Evolutionary conservation across 2,888 invertebrate species (phyloP).

Genomic region (Gandaritis pyraliata): DNA sequence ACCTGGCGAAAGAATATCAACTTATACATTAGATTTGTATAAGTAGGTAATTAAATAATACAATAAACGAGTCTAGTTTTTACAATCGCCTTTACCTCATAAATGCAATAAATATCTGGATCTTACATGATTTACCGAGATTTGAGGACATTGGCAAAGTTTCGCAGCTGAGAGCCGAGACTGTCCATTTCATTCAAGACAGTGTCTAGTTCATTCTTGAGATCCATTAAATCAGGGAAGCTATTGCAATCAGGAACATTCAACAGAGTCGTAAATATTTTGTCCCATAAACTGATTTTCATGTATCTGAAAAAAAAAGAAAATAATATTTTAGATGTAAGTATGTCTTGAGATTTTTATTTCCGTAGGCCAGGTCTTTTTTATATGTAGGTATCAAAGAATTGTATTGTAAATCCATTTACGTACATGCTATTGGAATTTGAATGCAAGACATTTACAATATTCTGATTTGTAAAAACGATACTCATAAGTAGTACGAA

Average conservation of each 20-base stretch:
- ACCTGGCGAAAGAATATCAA: slow-evolving; percentile 59
- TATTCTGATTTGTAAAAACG: too few species aligned
- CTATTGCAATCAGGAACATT: slow-evolving; percentile 92
- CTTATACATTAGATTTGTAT: slow-evolving; percentile 56
- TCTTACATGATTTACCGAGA: slow-evolving; percentile 72
- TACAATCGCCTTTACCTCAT: slow-evolving; percentile 75
- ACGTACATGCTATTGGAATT: too few species aligned
- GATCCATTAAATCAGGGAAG: slow-evolving; percentile 88
- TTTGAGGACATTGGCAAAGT: slow-evolving; percentile 82
- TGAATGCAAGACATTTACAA: too few species aligned
- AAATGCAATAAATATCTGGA: slow-evolving; percentile 82
- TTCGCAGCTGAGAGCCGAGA: slow-evolving; percentile 72
- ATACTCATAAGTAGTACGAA: not conserved
- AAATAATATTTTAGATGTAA: slow-evolving; percentile 12
- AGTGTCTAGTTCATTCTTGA: slow-evolving; percentile 78
- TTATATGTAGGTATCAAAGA: too few species aligned
- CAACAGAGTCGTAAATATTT: slow-evolving; percentile 90
- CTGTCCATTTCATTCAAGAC: slow-evolving; percentile 68
- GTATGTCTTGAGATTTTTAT: too few species aligned
- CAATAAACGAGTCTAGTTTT: slow-evolving; percentile 68
- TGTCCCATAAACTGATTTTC: slow-evolving; percentile 90
- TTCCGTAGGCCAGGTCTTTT: too few species aligned
- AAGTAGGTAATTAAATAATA: slow-evolving; percentile 68
- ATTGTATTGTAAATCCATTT: too few species aligned
- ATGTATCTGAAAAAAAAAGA: slow-evolving; percentile 84